Conservation (phyloP, 1,140 invertebrate genomes). For the Ceratosolen solmsi region DNA sequence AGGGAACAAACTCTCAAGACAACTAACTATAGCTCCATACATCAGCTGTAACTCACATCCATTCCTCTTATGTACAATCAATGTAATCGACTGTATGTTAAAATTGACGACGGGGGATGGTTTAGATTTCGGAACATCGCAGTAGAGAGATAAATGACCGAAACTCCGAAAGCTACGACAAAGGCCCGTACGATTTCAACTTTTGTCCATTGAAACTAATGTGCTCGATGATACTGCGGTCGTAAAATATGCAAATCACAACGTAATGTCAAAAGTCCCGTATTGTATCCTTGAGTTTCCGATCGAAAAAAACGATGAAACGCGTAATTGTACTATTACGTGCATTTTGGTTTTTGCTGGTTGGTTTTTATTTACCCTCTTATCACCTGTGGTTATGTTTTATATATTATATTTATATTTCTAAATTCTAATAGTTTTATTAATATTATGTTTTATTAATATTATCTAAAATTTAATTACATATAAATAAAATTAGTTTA, state of each 20-base stretch:
- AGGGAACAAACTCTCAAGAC: too few relatives aligned
- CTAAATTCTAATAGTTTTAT: too few relatives aligned
- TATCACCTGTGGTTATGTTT: too few relatives aligned
- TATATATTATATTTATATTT: too few relatives aligned
- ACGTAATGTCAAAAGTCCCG: not conserved
- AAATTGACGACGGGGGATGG: not conserved
- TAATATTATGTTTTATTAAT: too few relatives aligned
- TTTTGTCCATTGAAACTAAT: conserved; percentile 21
- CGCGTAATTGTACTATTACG: too few relatives aligned
- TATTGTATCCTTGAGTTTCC: not conserved
- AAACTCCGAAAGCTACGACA: not conserved
- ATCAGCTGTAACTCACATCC: not conserved
- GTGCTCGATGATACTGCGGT: not conserved
- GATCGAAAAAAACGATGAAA: too few relatives aligned
- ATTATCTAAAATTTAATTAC: too few relatives aligned
- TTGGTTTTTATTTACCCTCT: too few relatives aligned
- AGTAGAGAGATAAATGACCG: conserved; percentile 8
- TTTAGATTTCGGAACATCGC: not conserved
- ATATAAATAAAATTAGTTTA: too few relatives aligned
- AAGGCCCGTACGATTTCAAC: not conserved
- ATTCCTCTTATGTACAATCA: not conserved
- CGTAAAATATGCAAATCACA: conserved; percentile 18
- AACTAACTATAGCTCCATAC: too few relatives aligned
- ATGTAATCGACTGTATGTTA: not conserved
- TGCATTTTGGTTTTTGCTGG: too few relatives aligned